Conservation (phyloP, 2,113 vertebrate species). For the Peucedramus taeniatus region DNA sequence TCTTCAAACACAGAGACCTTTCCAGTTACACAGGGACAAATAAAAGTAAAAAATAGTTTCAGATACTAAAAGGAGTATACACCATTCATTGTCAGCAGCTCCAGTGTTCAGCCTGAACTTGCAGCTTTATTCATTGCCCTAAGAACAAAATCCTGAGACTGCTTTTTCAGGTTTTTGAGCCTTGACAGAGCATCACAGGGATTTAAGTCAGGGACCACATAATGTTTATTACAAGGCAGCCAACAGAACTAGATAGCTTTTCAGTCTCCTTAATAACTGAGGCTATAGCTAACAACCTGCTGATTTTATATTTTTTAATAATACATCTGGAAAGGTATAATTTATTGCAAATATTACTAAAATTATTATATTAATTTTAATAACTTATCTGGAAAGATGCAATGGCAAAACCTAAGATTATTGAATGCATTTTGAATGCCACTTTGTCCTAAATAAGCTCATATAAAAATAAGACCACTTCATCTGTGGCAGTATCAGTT, state of each 20-base stretch:
- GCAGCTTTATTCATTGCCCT: not conserved
- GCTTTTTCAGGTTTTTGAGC: not conserved
- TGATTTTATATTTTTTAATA: not conserved
- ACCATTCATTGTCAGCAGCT: not conserved
- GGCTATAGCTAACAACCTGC: not conserved
- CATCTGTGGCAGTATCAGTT: not conserved
- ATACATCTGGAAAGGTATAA: not conserved
- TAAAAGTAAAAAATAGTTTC: not conserved
- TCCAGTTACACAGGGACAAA: not conserved
- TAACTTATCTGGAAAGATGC: not conserved
- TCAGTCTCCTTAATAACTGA: not conserved
- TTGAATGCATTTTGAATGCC: not conserved
- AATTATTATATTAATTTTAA: not conserved
- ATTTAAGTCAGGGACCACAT: not conserved
- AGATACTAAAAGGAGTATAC: not conserved
- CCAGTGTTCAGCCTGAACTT: not conserved
- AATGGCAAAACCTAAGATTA: not conserved
- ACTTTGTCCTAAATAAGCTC: not conserved
- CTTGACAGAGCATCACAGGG: not conserved
- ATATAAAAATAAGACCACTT: not conserved
- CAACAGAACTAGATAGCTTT: not conserved
- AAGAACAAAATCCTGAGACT: not conserved
- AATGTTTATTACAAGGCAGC: not conserved
- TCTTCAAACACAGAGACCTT: not conserved
- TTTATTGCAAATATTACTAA: not conserved